phyloP scores from a whole-genome alignment of 2,113 vertebrate genomes.

The Mesoclemmys tuberculata region DNA sequence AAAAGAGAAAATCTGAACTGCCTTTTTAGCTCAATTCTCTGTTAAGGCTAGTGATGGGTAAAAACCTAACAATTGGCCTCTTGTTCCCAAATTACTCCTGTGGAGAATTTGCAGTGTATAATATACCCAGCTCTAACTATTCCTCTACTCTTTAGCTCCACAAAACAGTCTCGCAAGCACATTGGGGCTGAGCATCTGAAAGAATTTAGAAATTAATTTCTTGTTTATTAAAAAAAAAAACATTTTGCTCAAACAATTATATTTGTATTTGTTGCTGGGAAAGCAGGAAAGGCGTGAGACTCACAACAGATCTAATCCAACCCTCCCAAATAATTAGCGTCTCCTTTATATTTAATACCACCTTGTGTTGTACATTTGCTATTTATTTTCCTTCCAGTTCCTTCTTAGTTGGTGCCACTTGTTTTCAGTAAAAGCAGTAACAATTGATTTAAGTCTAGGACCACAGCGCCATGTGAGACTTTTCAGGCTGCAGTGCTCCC shows the following conservation, averaged over 20 bases:
- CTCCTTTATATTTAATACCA: background rate
- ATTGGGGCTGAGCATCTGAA: background rate
- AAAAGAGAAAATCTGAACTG: background rate
- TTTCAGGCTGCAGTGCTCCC: background rate
- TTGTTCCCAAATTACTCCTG: background rate
- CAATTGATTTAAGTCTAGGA: background rate
- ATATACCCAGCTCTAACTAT: background rate
- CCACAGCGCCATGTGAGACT: background rate
- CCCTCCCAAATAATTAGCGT: background rate
- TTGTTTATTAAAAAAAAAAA: background rate
- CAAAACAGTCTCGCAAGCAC: background rate
- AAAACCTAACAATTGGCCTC: background rate
- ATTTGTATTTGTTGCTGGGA: background rate
- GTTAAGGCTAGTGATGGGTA: background rate
- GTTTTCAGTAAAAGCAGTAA: background rate
- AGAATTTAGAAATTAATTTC: background rate
- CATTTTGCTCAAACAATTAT: background rate
- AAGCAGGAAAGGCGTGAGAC: background rate
- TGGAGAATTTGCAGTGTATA: background rate
- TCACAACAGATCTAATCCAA: background rate
- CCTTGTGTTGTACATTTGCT: background rate
- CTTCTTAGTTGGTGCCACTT: background rate
- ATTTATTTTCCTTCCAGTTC: background rate
- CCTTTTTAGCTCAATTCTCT: background rate
- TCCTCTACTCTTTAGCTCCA: background rate